phyloP scores from a whole-genome alignment of 2,797 vertebrate species.

The Darevskia nairensis region DNA sequence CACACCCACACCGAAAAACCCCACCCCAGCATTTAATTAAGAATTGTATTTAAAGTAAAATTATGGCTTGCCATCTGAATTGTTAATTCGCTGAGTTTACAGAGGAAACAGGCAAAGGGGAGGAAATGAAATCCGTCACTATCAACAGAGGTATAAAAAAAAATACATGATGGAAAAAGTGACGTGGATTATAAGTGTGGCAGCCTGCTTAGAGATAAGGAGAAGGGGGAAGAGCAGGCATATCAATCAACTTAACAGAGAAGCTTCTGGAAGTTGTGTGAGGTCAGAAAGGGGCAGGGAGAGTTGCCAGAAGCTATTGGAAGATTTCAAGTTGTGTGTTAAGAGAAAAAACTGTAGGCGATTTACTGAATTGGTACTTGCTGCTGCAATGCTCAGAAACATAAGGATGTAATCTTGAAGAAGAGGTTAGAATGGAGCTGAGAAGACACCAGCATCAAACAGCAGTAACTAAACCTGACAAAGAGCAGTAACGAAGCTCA shows the following conservation, averaged over 20 bases:
- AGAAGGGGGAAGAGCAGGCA: constrained; percentile 1
- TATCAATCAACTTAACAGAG: constrained; percentile 24
- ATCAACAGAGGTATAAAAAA: neutral
- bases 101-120: neutral
- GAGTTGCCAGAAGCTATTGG: constrained; percentile 1
- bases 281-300: constrained; percentile 26
- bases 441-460: constrained; percentile 2
- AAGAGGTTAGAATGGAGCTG: neutral
- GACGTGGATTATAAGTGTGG: constrained; percentile 14
- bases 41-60: constrained; percentile 12
- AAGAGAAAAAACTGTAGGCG: neutral
- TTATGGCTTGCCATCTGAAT: neutral
- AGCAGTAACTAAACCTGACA: constrained; percentile 19
- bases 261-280: constrained; percentile 22
- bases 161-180: constrained; percentile 21
- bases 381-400: constrained; percentile 2
- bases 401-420: constrained; percentile 15
- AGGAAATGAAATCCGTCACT: neutral
- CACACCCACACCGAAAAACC: too few relatives aligned
- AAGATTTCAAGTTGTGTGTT: constrained; percentile 16
- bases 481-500: constrained; percentile 10
- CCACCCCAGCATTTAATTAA: constrained; percentile 7
- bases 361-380: constrained; percentile 27
- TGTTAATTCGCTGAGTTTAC: neutral
- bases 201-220: constrained; percentile 6